Evolutionary conservation across 2,888 invertebrate genomes (phyloP).

Genomic region (Lobophora halterata): DNA sequence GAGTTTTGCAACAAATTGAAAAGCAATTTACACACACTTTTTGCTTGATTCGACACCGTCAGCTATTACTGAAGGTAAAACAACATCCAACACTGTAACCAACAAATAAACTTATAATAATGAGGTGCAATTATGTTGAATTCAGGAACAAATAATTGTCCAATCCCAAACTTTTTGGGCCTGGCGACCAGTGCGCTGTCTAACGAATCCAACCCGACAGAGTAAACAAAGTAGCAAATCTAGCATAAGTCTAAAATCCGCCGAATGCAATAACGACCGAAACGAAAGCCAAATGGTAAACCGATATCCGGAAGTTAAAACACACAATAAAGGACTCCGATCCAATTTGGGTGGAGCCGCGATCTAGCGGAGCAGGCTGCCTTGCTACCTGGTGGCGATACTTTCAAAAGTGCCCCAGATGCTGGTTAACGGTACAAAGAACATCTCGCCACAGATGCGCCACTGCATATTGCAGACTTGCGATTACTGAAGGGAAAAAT

Average conservation of each 20-base stretch:
- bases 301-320: slow-evolving; percentile 38
- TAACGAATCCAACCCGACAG: neutral
- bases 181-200: too few relatives aligned
- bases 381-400: slow-evolving; percentile 41
- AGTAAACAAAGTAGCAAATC: neutral
- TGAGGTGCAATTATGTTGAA: too few relatives aligned
- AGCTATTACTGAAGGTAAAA: slow-evolving; percentile 1
- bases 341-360: slow-evolving; percentile 55
- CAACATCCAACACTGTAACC: neutral
- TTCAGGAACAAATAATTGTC: too few relatives aligned
- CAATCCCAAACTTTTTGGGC: too few relatives aligned
- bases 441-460: slow-evolving; percentile 69
- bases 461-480: slow-evolving; percentile 46
- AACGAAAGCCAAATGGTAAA: slow-evolving; percentile 24
- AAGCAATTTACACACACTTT: slow-evolving; percentile 36
- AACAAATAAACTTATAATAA: too few relatives aligned
- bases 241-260: neutral
- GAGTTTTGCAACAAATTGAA: slow-evolving; percentile 37
- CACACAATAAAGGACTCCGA: slow-evolving; percentile 59
- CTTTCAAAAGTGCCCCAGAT: slow-evolving; percentile 80
- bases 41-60: slow-evolving; percentile 26
- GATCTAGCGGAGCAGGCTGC: slow-evolving; percentile 34
- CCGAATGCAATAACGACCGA: neutral
- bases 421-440: slow-evolving; percentile 70
- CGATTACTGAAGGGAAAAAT: slow-evolving; percentile 35